phyloP scores from a whole-genome alignment of 2,888 invertebrate genomes.

The Andrena minutula region DNA sequence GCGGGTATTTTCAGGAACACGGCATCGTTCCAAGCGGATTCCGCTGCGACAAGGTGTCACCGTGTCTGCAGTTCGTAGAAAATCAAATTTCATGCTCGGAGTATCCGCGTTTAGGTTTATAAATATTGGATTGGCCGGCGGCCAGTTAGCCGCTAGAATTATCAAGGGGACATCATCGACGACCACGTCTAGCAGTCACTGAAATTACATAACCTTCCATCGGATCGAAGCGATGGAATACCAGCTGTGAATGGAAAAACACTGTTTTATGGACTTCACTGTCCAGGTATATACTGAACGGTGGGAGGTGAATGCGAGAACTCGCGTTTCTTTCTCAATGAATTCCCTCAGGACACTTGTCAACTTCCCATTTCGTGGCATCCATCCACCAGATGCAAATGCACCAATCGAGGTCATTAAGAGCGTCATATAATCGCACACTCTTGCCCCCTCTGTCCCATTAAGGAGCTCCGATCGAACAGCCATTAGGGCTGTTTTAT shows the following conservation, averaged over 20 bases:
- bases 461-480: background rate
- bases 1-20: constrained; percentile 35
- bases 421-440: no score
- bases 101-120: constrained; percentile 47
- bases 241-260: constrained; percentile 3
- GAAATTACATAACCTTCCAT: background rate
- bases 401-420: no score
- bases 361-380: no score
- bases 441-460: no score
- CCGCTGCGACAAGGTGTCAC: constrained; percentile 17
- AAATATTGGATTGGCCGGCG: constrained; percentile 46
- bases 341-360: no score
- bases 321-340: no score
- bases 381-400: no score
- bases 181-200: background rate
- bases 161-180: constrained; percentile 27
- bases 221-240: constrained; percentile 3
- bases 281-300: no score
- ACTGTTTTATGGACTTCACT: background rate
- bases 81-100: constrained; percentile 25
- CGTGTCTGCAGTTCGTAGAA: constrained; percentile 13
- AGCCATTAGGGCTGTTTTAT: constrained; percentile 30
- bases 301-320: no score
- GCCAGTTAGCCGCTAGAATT: constrained; percentile 35
- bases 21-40: constrained; percentile 41